Evolutionary conservation across 2,888 invertebrate species (phyloP).

Genomic region (Byasa hedistus): DNA sequence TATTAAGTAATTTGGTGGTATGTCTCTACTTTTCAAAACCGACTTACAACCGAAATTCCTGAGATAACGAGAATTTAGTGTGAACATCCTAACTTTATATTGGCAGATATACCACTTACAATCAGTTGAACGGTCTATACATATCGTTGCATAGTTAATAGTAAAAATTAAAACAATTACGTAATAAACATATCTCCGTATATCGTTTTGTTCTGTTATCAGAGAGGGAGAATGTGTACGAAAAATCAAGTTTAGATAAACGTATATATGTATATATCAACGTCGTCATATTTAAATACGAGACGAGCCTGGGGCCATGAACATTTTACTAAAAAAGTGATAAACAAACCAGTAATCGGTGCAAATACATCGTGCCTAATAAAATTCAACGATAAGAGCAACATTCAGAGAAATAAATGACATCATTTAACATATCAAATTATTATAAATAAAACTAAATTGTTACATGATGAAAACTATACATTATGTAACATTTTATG

Average conservation of each 20-base stretch:
- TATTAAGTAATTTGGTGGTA: too few species aligned
- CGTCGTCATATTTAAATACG: slow-evolving; percentile 15
- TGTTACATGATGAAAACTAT: neutral
- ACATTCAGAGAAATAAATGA: slow-evolving; percentile 9
- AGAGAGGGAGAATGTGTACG: slow-evolving; percentile 10
- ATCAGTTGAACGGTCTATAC: too few species aligned
- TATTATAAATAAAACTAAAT: neutral
- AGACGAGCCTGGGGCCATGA: slow-evolving; percentile 10
- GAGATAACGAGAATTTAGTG: too few species aligned
- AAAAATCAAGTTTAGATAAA: slow-evolving; percentile 21
- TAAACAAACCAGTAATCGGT: slow-evolving; percentile 9
- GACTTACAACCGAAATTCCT: too few species aligned
- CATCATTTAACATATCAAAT: slow-evolving; percentile 3
- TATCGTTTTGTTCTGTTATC: slow-evolving; percentile 9
- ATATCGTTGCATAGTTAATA: neutral
- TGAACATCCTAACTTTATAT: too few species aligned
- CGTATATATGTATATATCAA: slow-evolving; percentile 1
- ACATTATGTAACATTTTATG: neutral
- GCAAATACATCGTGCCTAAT: slow-evolving; percentile 12
- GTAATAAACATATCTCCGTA: neutral
- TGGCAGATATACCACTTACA: too few species aligned
- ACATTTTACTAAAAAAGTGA: slow-evolving; percentile 8
- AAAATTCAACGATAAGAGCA: slow-evolving; percentile 12
- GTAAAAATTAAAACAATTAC: neutral
- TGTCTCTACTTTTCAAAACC: too few species aligned